A percentile compares a stretch with the other conserved stretches of the same genome.
Conservation (phyloP, 2,113 vertebrate genomes). For the Nerophis ophidion region DNA sequence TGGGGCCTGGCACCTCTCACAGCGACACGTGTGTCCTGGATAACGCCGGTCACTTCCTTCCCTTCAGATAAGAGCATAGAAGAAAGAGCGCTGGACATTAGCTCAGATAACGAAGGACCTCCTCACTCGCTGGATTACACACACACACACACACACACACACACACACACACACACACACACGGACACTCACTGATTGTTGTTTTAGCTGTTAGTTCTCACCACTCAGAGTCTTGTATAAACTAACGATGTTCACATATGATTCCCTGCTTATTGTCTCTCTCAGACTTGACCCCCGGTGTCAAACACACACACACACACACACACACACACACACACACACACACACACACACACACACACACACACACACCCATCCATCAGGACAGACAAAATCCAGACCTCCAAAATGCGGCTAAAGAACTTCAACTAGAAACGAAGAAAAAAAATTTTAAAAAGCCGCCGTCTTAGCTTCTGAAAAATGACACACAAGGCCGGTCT, state of each 20-base stretch:
- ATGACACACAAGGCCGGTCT: slow-evolving; percentile 20
- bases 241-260: slow-evolving; percentile 26
- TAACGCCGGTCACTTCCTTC: slow-evolving; percentile 68
- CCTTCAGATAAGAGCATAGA: slow-evolving; percentile 61
- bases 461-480: slow-evolving; percentile 51
- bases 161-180: slow-evolving; percentile 17
- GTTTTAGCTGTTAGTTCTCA: slow-evolving; percentile 60
- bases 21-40: slow-evolving; percentile 60
- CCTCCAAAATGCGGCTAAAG: slow-evolving; percentile 47
- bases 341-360: slow-evolving; percentile 4
- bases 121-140: slow-evolving; percentile 23
- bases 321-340: slow-evolving; percentile 26
- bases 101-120: slow-evolving; percentile 58
- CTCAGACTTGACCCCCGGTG: slow-evolving; percentile 53
- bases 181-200: slow-evolving; percentile 36
- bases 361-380: slow-evolving; percentile 33
- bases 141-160: slow-evolving; percentile 17
- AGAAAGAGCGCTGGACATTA: slow-evolving; percentile 50
- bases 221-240: slow-evolving; percentile 34
- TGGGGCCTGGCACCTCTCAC: slow-evolving; percentile 51
- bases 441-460: slow-evolving; percentile 27
- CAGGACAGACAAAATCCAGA: slow-evolving; percentile 68
- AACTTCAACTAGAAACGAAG: slow-evolving; percentile 55
- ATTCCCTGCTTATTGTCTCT: slow-evolving; percentile 43
- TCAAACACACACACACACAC: slow-evolving; percentile 21